Conservation (phyloP, 2,113 vertebrate species). For the Sylvia atricapilla region DNA sequence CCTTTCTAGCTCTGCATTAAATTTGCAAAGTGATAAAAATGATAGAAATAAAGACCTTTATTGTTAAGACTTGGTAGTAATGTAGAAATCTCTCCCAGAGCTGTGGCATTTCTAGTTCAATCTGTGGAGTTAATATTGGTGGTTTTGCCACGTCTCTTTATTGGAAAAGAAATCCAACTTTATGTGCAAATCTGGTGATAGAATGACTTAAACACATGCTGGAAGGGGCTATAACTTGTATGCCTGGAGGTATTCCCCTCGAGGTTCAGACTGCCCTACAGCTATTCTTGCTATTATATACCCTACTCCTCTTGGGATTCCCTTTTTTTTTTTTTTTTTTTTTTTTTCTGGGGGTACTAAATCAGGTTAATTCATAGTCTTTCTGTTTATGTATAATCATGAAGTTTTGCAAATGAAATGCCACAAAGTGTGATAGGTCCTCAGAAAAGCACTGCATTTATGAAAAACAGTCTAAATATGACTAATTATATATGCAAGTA, state of each 20-base stretch:
- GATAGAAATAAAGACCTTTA: neutral
- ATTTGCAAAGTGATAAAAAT: neutral
- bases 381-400: neutral
- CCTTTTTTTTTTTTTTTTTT: neutral
- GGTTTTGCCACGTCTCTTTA: neutral
- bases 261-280: neutral
- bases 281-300: neutral
- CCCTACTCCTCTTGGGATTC: neutral
- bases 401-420: neutral
- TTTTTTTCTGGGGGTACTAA: neutral
- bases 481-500: neutral
- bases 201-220: neutral
- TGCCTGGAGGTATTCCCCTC: neutral
- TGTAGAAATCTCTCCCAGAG: neutral
- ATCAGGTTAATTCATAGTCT: neutral
- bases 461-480: neutral
- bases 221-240: neutral
- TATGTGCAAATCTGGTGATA: neutral
- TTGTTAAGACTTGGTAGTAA: neutral
- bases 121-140: neutral
- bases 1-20: constrained; percentile 11
- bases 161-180: neutral
- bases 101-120: neutral
- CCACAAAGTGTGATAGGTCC: neutral
- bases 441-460: neutral